phyloP scores from a whole-genome alignment of 2,888 invertebrate species.

The Didymodactylos carnosus region DNA sequence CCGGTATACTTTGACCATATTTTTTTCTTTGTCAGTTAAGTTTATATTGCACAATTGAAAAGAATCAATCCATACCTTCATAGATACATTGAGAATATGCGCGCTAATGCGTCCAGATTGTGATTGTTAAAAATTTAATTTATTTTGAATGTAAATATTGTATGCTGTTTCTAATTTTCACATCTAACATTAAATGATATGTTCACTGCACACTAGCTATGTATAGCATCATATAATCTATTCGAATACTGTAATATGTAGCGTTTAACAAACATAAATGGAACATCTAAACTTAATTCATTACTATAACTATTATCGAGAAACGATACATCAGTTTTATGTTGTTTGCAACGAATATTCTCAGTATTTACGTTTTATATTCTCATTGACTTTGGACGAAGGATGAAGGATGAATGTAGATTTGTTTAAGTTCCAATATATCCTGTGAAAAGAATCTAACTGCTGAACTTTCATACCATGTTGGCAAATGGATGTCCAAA shows the following conservation, averaged over 20 bases:
- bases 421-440: conserved; percentile 12
- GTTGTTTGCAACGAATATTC: background rate
- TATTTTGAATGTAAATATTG: conserved; percentile 9
- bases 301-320: conserved; percentile 13
- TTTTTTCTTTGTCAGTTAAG: background rate
- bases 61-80: conserved; percentile 13
- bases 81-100: conserved; percentile 9
- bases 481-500: conserved; percentile 13
- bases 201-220: conserved; percentile 3
- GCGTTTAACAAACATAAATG: conserved; percentile 10
- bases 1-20: conserved; percentile 9
- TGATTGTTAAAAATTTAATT: conserved; percentile 11
- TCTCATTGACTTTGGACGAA: too few species aligned
- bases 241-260: conserved; percentile 8
- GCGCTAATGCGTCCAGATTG: conserved; percentile 5
- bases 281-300: conserved; percentile 5
- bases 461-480: too few species aligned
- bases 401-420: too few species aligned
- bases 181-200: conserved; percentile 10
- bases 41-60: background rate
- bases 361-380: too few species aligned
- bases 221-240: conserved; percentile 3
- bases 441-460: background rate
- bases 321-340: conserved; percentile 13
- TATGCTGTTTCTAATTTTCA: conserved; percentile 10